Conservation (phyloP, 2,797 vertebrate species). For the Hypotaenidia philippensis region DNA sequence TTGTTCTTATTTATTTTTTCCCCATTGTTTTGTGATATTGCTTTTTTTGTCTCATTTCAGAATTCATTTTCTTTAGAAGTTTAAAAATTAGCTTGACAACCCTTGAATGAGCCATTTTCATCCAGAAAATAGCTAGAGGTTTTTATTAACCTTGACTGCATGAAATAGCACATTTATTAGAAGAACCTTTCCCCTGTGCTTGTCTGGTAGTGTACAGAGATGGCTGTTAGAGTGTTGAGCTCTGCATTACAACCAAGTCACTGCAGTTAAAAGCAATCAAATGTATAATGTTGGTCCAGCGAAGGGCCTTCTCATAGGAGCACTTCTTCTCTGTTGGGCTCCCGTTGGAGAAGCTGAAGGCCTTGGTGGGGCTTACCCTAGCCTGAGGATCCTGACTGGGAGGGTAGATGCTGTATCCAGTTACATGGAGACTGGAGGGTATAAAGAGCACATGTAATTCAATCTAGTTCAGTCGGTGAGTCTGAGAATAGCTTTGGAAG, state of each 20-base stretch:
- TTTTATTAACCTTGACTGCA: neutral
- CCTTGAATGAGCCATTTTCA: neutral
- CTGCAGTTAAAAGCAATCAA: neutral
- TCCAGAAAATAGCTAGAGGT: neutral
- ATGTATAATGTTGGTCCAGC: neutral
- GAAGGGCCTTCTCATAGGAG: neutral
- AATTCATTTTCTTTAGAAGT: neutral
- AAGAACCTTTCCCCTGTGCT: neutral
- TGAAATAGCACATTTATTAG: neutral
- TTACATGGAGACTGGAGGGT: neutral
- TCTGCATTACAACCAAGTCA: neutral
- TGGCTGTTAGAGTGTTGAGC: neutral
- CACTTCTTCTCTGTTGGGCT: neutral
- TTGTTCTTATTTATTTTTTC: neutral
- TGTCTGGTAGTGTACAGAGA: neutral
- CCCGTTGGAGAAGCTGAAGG: neutral
- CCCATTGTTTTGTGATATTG: neutral
- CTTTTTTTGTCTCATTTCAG: neutral
- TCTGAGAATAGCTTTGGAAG: constrained; percentile 45
- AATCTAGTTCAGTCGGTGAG: neutral
- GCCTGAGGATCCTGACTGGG: neutral
- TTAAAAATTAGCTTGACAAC: neutral
- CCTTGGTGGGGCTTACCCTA: neutral
- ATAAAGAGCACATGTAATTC: neutral
- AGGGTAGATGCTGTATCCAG: neutral